Conservation (phyloP, 1,140 invertebrate species). For the Temnothorax longispinosus region DNA sequence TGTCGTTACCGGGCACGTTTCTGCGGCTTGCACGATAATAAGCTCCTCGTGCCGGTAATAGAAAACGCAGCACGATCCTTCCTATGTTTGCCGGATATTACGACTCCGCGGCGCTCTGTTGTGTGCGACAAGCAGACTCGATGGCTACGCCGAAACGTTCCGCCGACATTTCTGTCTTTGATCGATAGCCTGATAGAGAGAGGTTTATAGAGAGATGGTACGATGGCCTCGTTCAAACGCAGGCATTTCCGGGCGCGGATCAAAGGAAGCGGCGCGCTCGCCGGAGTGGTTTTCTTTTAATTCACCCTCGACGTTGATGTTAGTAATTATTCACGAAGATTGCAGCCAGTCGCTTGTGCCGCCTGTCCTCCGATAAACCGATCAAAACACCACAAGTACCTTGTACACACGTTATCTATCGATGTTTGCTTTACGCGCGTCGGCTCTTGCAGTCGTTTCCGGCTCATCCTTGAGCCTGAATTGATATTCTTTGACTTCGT, state of each 20-base stretch:
- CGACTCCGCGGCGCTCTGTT: constrained; percentile 66
- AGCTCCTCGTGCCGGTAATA: constrained; percentile 61
- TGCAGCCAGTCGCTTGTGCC: constrained; percentile 16
- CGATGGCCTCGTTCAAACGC: constrained; percentile 31
- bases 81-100: constrained; percentile 71
- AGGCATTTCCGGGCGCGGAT: constrained; percentile 60
- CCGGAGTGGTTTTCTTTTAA: constrained; percentile 42
- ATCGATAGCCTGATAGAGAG: constrained; percentile 57
- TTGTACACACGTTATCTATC: constrained; percentile 15
- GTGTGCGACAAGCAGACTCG: constrained; percentile 14
- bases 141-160: constrained; percentile 60
- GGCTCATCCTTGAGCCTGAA: background rate
- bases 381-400: background rate
- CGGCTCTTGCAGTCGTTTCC: background rate
- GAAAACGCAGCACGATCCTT: constrained; percentile 63
- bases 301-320: constrained; percentile 46
- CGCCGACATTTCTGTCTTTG: constrained; percentile 66
- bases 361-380: background rate
- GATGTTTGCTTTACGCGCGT: background rate
- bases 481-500: background rate
- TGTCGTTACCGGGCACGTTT: constrained; percentile 64
- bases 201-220: background rate
- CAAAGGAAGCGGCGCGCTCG: constrained; percentile 53
- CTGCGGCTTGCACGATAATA: constrained; percentile 68
- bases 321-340: constrained; percentile 47